phyloP scores from a whole-genome alignment of 2,113 vertebrate species.

The Taurulus bubalis region DNA sequence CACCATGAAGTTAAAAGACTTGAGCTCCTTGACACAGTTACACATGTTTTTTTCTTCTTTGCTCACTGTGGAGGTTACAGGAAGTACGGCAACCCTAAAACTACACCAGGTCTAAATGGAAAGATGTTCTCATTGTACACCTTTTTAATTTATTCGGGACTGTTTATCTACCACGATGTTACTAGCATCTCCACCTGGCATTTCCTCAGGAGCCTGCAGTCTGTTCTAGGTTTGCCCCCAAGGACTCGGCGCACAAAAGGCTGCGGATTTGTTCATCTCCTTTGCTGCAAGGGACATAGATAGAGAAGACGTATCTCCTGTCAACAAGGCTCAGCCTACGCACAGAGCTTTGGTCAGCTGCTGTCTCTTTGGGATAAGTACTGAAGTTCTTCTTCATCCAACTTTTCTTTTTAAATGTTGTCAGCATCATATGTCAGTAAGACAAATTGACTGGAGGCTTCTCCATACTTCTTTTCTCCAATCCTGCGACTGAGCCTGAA shows the following conservation, averaged over 20 bases:
- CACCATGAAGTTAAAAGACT: not conserved
- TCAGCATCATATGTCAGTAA: slow-evolving; percentile 76
- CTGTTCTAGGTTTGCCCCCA: slow-evolving; percentile 55
- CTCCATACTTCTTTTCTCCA: slow-evolving; percentile 58
- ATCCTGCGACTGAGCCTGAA: slow-evolving; percentile 61
- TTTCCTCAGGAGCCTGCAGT: slow-evolving; percentile 46
- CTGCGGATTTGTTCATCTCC: slow-evolving; percentile 68
- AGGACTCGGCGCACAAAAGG: slow-evolving; percentile 71
- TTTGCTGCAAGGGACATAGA: slow-evolving; percentile 71
- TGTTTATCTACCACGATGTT: slow-evolving; percentile 38
- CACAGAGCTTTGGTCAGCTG: slow-evolving; percentile 71
- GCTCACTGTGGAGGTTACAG: slow-evolving; percentile 54
- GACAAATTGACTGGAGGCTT: slow-evolving; percentile 74
- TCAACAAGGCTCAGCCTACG: slow-evolving; percentile 75
- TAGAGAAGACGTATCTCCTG: slow-evolving; percentile 77
- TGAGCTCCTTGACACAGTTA: slow-evolving; percentile 42
- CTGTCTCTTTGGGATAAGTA: slow-evolving; percentile 77
- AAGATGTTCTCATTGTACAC: not conserved
- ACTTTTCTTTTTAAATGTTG: slow-evolving; percentile 78
- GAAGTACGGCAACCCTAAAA: slow-evolving; percentile 1
- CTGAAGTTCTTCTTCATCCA: slow-evolving; percentile 78
- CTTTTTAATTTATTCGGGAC: slow-evolving; percentile 37
- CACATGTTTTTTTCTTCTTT: slow-evolving; percentile 39
- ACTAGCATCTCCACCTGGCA: slow-evolving; percentile 33
- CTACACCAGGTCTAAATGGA: not conserved